phyloP scores from a whole-genome alignment of 2,888 invertebrate genomes.

The Palloptera scutellata region DNA sequence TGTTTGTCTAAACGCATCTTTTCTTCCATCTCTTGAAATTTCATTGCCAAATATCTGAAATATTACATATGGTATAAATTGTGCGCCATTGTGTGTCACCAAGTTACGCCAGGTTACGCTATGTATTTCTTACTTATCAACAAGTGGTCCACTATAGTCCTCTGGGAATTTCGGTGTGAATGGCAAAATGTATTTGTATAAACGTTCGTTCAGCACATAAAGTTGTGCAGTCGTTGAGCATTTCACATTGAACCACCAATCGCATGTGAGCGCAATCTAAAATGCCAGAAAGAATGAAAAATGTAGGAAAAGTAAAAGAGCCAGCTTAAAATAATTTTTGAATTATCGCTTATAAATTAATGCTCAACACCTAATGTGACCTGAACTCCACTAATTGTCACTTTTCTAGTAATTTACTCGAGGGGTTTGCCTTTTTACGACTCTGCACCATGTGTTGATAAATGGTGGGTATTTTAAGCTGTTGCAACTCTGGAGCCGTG shows the following conservation, averaged over 20 bases:
- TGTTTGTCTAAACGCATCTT: constrained; percentile 77
- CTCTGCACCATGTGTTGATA: too few relatives aligned
- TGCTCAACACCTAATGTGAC: too few relatives aligned
- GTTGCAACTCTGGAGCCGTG: too few relatives aligned
- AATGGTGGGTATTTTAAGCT: too few relatives aligned
- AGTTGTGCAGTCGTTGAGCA: constrained; percentile 84
- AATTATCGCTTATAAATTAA: too few relatives aligned
- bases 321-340: neutral
- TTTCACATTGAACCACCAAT: constrained; percentile 94
- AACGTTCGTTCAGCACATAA: constrained; percentile 86
- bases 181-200: constrained; percentile 88
- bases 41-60: constrained; percentile 77
- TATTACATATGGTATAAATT: too few relatives aligned
- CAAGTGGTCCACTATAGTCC: constrained; percentile 87
- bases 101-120: too few relatives aligned
- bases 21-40: constrained; percentile 88
- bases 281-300: constrained; percentile 8
- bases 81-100: too few relatives aligned
- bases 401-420: too few relatives aligned
- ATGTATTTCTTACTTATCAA: constrained; percentile 75
- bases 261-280: constrained; percentile 81
- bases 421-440: too few relatives aligned
- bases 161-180: constrained; percentile 89
- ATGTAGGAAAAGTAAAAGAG: neutral
- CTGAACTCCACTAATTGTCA: too few relatives aligned